Evolutionary conservation across 2,888 invertebrate genomes (phyloP), one percentile per base, ranked within the genome.

Genomic region (Schrankia costaestrigalis): DNA sequence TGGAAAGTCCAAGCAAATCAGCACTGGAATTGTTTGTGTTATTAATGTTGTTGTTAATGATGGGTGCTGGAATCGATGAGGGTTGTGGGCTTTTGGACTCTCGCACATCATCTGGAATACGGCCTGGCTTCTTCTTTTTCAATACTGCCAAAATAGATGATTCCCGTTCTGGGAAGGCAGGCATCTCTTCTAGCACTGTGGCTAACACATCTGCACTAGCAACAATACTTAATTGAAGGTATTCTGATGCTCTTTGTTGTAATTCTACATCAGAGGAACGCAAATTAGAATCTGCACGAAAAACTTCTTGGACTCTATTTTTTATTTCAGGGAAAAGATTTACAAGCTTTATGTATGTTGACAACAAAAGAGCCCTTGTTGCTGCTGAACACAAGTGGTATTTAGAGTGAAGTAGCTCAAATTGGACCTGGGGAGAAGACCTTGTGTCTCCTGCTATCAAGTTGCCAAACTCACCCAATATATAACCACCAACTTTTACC

Each of bases 401-500:
- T 89, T 99, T 99, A 69, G 98, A 98, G 91, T 99, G 99, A 50
- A 99, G 90, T 41, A 99, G 90, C 78, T 98, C 97, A 89, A 99
- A 99, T 84, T 99, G 99, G 46, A 99, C 97, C 66, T 94, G 90
- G 5, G 99, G 99, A 35, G 98, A 97, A 26, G 99, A 99, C 38
- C 99, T 91, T 42, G 97, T 95, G 81, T 99, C 99, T 9, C 99
- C 99, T 58, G 99, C 99, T 75, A 99, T 99, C 42, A 99, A 91
- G 89, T 99, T 99, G 32, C 99, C 99, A 87, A 99, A 99, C 85
- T 99, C 99, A 44, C 99, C 99, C 42, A 99, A 91, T 63, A 99
- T 99, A 69, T 99, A 99, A 32, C 99, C 99, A 42, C 99, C 99
- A 34, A 99, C 99, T 91, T 99, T 99, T 1, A 99, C 99, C 99